Percentiles rank a stretch among this genome's conserved stretches.
Conservation (phyloP, 2,113 vertebrate genomes). For the Tamias sibiricus region DNA sequence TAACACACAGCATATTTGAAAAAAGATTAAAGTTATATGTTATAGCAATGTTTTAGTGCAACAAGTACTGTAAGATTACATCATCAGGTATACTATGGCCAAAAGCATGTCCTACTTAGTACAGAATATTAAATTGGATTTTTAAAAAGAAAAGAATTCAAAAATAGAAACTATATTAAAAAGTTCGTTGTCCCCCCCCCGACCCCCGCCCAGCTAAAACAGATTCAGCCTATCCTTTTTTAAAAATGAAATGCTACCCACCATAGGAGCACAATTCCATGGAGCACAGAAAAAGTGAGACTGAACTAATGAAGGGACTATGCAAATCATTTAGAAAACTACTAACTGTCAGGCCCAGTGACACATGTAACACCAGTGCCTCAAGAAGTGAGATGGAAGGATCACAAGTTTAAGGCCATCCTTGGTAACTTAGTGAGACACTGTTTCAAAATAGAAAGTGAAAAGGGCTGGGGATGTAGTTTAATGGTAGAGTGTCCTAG, state of each 20-base stretch:
- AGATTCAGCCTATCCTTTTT: not conserved
- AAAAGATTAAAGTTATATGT: not conserved
- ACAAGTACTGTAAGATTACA: not conserved
- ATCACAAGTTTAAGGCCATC: too few species aligned
- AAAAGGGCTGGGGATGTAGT: too few species aligned
- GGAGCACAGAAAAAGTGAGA: not conserved
- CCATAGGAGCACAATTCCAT: not conserved
- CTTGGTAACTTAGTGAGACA: too few species aligned
- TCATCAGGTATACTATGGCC: not conserved
- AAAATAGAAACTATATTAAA: slow-evolving; percentile 26
- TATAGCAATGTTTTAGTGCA: not conserved
- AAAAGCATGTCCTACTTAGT: not conserved
- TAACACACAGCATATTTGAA: not conserved
- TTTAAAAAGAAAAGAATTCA: not conserved
- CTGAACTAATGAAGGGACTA: not conserved
- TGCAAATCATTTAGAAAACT: not conserved
- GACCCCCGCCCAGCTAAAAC: not conserved
- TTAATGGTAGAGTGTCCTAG: too few species aligned
- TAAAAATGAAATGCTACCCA: not conserved
- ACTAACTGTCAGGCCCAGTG: not conserved
- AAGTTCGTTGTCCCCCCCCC: not conserved
- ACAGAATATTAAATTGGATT: not conserved
- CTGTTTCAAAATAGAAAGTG: too few species aligned
- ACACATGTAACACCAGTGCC: too few species aligned
- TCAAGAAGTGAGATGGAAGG: too few species aligned